Evolutionary conservation across 2,888 invertebrate genomes (phyloP).

Genomic region (Cerastis leucographa): DNA sequence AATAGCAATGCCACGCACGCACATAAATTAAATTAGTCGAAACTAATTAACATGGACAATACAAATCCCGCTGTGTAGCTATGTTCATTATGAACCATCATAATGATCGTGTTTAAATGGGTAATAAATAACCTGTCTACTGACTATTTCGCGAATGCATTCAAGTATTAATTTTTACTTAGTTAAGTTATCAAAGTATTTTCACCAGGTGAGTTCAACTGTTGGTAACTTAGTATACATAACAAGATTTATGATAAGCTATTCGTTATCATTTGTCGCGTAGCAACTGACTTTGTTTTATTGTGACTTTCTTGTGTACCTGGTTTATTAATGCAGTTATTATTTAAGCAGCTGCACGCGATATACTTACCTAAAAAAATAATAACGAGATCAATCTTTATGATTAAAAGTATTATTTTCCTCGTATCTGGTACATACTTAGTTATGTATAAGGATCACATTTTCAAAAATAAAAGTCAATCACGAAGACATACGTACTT

Average conservation of each 20-base stretch:
- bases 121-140: background rate
- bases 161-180: background rate
- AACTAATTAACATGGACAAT: slow-evolving; percentile 42
- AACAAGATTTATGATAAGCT: background rate
- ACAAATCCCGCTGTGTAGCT: slow-evolving; percentile 27
- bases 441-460: background rate
- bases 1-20: slow-evolving; percentile 44
- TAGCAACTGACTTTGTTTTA: background rate
- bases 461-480: background rate
- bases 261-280: background rate
- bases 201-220: background rate
- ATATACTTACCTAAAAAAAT: background rate
- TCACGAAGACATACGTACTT: background rate
- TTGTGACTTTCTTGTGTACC: background rate
- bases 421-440: background rate
- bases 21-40: slow-evolving; percentile 47
- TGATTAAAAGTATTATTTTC: no score
- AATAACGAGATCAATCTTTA: background rate
- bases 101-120: slow-evolving; percentile 5
- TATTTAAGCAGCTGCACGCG: background rate
- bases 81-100: slow-evolving; percentile 21
- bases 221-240: background rate
- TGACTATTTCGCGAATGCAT: background rate
- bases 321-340: background rate
- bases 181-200: background rate